Evolutionary conservation across 2,113 vertebrate species (phyloP).

Genomic region (Cranoglanis bouderius): DNA sequence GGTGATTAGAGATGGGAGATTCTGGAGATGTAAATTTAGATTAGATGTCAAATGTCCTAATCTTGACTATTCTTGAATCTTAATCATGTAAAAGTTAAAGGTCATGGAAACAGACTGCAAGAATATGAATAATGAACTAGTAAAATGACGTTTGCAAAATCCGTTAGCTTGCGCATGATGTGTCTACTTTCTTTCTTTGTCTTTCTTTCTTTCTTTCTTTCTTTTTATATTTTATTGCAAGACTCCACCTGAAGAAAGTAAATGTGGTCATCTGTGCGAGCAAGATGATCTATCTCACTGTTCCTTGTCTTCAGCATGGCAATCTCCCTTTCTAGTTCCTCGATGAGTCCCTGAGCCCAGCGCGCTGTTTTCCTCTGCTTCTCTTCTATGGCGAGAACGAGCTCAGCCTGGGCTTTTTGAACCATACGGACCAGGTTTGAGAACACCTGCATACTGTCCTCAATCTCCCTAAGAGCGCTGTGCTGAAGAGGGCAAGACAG

Average conservation of each 20-base stretch:
- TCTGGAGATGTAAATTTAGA: slow-evolving; percentile 57
- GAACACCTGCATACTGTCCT: slow-evolving; percentile 71
- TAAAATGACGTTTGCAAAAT: background rate
- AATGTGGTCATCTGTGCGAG: slow-evolving; percentile 73
- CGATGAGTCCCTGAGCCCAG: slow-evolving; percentile 63
- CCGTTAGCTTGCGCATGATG: background rate
- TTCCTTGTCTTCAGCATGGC: slow-evolving; percentile 63
- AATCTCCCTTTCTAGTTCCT: slow-evolving; percentile 72
- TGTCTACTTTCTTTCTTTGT: background rate
- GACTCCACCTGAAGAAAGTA: slow-evolving; percentile 72
- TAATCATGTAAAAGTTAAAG: background rate
- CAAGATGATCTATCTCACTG: slow-evolving; percentile 67
- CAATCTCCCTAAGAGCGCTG: slow-evolving; percentile 67
- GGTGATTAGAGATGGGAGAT: slow-evolving; percentile 66
- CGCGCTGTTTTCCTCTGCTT: slow-evolving; percentile 67
- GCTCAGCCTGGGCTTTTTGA: slow-evolving; percentile 69
- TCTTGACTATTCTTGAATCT: background rate
- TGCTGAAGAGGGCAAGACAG: slow-evolving; percentile 53
- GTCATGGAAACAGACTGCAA: background rate
- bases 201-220: background rate
- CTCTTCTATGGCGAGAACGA: slow-evolving; percentile 69
- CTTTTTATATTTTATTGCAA: background rate
- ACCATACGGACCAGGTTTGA: slow-evolving; percentile 69
- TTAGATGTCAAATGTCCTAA: background rate
- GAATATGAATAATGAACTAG: background rate